phyloP scores from a whole-genome alignment of 92 coral and sea anemone genomes.

The Phymanthus crucifer region DNA sequence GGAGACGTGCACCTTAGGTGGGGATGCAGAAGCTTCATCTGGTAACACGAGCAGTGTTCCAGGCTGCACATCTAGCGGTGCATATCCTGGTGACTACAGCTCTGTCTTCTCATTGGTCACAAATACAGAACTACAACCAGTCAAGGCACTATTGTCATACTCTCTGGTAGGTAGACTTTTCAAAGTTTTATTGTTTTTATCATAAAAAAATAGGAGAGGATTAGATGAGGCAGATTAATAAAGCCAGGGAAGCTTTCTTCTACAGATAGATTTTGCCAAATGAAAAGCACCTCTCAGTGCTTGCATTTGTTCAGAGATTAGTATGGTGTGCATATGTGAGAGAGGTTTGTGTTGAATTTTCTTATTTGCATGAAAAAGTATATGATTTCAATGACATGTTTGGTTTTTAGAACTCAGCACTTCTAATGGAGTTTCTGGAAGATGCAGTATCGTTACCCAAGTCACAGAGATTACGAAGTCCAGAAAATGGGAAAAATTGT shows the following conservation, averaged over 20 bases:
- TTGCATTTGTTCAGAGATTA: too few species aligned
- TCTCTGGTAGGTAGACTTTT: slow-evolving; percentile 68
- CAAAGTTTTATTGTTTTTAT: background rate
- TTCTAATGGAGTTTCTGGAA: slow-evolving; percentile 73
- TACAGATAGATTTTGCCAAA: too few species aligned
- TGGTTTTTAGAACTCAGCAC: slow-evolving; percentile 68
- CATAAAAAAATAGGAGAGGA: background rate
- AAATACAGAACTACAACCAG: slow-evolving; percentile 87
- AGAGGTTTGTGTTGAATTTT: too few species aligned
- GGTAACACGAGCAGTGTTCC: slow-evolving; percentile 19
- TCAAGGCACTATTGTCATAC: slow-evolving; percentile 80
- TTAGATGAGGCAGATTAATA: background rate
- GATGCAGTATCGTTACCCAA: slow-evolving; percentile 36
- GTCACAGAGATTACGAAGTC: slow-evolving; percentile 21
- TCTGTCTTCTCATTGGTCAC: slow-evolving; percentile 94
- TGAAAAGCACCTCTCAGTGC: too few species aligned
- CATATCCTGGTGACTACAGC: slow-evolving; percentile 73
- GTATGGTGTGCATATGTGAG: too few species aligned
- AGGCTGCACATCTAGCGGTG: slow-evolving; percentile 64
- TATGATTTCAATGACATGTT: too few species aligned
- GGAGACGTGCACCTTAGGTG: slow-evolving; percentile 5
- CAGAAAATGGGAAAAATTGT: slow-evolving; percentile 4
- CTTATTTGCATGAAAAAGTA: too few species aligned
- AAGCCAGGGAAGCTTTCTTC: background rate
- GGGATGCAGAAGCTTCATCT: background rate